Conservation (phyloP, 2,113 vertebrate genomes). For the Sphyrna mokarran region DNA sequence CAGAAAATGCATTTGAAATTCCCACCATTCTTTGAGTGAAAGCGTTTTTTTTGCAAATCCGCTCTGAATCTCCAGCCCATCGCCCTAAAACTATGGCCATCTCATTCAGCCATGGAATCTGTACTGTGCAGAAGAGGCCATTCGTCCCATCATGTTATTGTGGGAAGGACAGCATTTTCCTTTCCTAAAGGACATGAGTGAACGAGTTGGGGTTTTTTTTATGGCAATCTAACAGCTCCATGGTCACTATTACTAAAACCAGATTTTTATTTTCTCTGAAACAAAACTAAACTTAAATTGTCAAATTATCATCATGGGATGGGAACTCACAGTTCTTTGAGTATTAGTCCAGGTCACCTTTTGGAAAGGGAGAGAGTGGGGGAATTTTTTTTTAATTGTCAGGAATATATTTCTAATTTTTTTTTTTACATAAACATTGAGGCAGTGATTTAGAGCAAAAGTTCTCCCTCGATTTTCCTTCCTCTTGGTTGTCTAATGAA, state of each 20-base stretch:
- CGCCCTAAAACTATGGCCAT: too few relatives aligned
- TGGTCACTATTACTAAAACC: not conserved
- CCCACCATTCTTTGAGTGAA: too few relatives aligned
- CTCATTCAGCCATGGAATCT: too few relatives aligned
- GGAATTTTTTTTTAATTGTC: not conserved
- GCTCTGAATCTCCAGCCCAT: too few relatives aligned
- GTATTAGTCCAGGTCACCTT: not conserved
- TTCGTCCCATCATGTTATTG: not conserved
- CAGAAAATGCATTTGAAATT: too few relatives aligned
- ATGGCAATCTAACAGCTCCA: not conserved
- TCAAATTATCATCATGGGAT: not conserved
- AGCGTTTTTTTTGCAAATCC: too few relatives aligned
- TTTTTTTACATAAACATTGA: slow-evolving; percentile 34
- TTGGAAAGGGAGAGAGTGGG: not conserved
- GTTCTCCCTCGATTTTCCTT: not conserved
- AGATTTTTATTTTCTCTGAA: not conserved
- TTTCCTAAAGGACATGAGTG: not conserved
- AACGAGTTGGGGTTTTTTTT: not conserved
- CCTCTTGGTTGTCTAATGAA: not conserved
- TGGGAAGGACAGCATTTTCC: not conserved
- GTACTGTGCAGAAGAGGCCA: too few relatives aligned
- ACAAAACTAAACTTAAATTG: not conserved
- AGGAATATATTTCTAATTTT: not conserved
- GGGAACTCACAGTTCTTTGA: not conserved
- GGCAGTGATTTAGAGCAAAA: not conserved